Percentiles rank a stretch among this genome's conserved stretches.
phyloP scores from a whole-genome alignment of 2,113 vertebrate species.

The Apistogramma diplotaenia region DNA sequence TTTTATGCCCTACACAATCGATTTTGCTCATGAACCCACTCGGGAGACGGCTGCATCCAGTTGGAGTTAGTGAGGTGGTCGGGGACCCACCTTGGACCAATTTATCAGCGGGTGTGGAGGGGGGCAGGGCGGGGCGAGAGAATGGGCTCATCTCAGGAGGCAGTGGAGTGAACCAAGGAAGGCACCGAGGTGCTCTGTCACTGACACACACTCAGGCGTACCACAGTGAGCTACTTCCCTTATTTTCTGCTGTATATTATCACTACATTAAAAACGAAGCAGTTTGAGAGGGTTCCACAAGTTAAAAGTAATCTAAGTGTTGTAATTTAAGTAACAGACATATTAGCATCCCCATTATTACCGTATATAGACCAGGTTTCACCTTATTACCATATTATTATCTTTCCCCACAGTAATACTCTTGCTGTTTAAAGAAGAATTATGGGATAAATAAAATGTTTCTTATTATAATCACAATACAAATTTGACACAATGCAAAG shows the following conservation, averaged over 20 bases:
- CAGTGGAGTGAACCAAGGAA: slow-evolving; percentile 60
- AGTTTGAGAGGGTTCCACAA: neutral
- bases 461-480: neutral
- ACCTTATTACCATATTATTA: neutral
- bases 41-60: slow-evolving; percentile 31
- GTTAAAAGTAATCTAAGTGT: neutral
- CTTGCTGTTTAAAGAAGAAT: neutral
- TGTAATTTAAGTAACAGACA: neutral
- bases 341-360: neutral
- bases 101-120: slow-evolving; percentile 49
- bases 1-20: neutral
- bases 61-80: slow-evolving; percentile 28
- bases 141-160: slow-evolving; percentile 63
- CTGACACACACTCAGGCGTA: slow-evolving; percentile 30
- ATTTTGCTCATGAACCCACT: neutral
- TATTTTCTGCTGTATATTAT: neutral
- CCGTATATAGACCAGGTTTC: neutral
- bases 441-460: neutral
- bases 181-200: slow-evolving; percentile 57
- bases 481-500: neutral
- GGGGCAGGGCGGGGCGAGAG: neutral
- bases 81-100: slow-evolving; percentile 4
- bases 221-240: neutral
- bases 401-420: neutral
- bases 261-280: neutral